These are phyloP conservation scores for Neolamprologus longior DNA, from an alignment of 2,113 vertebrate genomes.

Conservation along the genomic window DNA sequence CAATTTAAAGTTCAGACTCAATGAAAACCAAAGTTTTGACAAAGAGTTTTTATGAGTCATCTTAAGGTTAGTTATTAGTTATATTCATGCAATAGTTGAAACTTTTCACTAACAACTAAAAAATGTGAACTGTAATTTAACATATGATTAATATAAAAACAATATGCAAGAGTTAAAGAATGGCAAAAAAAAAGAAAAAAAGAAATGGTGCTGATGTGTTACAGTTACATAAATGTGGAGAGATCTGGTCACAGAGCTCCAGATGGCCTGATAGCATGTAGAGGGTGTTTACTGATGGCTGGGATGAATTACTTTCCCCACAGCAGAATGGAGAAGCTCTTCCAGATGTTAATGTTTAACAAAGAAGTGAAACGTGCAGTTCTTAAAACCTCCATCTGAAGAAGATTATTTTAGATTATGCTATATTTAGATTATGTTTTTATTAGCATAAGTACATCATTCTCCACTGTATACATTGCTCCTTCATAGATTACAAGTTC, in stretches of 20 bases:
- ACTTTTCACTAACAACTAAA: background rate
- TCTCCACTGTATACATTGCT: background rate
- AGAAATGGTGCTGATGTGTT: background rate
- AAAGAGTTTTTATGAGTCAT: background rate
- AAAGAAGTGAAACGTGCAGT: background rate
- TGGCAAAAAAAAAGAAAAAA: rapidly evolving
- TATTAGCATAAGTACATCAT: background rate
- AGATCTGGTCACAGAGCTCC: background rate
- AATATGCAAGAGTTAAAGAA: background rate
- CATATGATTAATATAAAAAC: background rate
- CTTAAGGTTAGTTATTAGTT: background rate
- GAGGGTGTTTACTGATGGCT: background rate
- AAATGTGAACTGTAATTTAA: background rate
- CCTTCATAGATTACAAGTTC: background rate
- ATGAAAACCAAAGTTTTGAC: background rate
- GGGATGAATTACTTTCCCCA: background rate
- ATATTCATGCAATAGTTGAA: background rate
- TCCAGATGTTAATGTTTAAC: background rate
- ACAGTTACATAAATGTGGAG: background rate
- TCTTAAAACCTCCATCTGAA: background rate
- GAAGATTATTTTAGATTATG: background rate
- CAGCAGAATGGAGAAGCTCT: background rate
- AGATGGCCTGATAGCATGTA: background rate
- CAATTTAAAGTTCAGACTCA: background rate
- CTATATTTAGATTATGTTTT: background rate